These are phyloP conservation scores for Momotus momota DNA, from an alignment of 2,797 vertebrate species.

Conservation along the genomic window DNA sequence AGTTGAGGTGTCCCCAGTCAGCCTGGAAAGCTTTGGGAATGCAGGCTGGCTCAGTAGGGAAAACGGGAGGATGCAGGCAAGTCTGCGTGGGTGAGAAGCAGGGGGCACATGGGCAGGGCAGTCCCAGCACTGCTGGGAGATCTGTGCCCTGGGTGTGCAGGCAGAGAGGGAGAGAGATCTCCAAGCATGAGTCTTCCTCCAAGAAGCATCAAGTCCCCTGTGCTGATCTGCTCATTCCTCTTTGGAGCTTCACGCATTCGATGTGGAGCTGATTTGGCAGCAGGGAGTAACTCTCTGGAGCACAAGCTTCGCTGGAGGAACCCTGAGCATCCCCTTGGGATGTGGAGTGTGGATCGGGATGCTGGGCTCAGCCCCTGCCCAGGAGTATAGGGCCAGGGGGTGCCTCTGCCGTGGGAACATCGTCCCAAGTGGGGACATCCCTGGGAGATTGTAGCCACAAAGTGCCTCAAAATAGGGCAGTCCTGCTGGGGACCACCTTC, in stretches of 20 bases:
- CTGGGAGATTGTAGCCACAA: rapidly evolving
- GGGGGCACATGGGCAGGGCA: neutral
- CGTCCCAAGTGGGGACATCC: neutral
- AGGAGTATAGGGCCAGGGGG: rapidly evolving
- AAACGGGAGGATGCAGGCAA: neutral
- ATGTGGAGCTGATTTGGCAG: neutral
- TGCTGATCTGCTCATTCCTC: neutral
- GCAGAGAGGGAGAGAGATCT: neutral
- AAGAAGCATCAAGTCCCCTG: neutral
- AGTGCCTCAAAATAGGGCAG: neutral
- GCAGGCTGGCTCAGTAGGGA: neutral
- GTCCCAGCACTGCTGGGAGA: neutral
- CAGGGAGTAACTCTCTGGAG: neutral
- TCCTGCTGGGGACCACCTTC: neutral
- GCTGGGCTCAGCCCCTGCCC: rapidly evolving
- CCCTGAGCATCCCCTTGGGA: neutral
- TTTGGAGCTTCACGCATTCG: rapidly evolving
- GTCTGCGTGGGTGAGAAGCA: neutral
- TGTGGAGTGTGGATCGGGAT: rapidly evolving
- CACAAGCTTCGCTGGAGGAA: rapidly evolving
- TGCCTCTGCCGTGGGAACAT: neutral
- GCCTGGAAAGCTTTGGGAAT: neutral
- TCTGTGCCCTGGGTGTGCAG: neutral
- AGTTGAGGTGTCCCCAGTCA: neutral
- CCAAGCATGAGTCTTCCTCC: rapidly evolving